Base-by-base conservation (phyloP, 2,113 vertebrate species). In the Caranx ignobilis region DNA sequence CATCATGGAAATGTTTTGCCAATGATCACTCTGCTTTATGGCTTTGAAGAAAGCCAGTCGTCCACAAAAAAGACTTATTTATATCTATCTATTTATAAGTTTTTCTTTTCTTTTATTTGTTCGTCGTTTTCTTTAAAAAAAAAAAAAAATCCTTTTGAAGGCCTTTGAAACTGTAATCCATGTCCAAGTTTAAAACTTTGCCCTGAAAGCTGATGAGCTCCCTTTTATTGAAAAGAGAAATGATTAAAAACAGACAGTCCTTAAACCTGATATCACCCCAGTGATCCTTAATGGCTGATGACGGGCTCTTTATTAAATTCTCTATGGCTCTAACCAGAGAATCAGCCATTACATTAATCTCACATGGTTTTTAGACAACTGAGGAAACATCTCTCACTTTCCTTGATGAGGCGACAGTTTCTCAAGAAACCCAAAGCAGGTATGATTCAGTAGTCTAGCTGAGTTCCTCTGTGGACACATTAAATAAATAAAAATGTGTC, bases 201-300 rank as follows among this genome's bases (percentile, higher is more conserved):
- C 60, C 9, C 55, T 52, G 43, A 50, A 47, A 19, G 68, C 39
- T 54, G 68, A 19, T 47, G 39, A 43, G 41, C 32, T n/a, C 12
- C 45, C 10, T 70, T 70, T 74, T 62, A 35, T 19, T 57, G 50
- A 43, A 47, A 21, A 3, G 32, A 72, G 45, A 59, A 32, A 13
- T 69, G 39, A 72, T 55, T 37, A 77, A 11, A 65, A 35, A 16
- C 50, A 65, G 64, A 82, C 73, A 63, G 67, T 59, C 13, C 32
- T 71, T 64, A 34, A 48, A 71, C 41, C 48, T 19, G 59, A 76
- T 37, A 71, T 71, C 68, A 43, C 19, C 52, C 48, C 52, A 69
- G 57, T 55, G 64, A 65, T 65, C 55, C 62, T 77, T 56, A 32
- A 57, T 9, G 54, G 47, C 47, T 61, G 45, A 35, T 62, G 47